Conservation (phyloP, 2,797 vertebrate genomes). For the Platalea minor region DNA sequence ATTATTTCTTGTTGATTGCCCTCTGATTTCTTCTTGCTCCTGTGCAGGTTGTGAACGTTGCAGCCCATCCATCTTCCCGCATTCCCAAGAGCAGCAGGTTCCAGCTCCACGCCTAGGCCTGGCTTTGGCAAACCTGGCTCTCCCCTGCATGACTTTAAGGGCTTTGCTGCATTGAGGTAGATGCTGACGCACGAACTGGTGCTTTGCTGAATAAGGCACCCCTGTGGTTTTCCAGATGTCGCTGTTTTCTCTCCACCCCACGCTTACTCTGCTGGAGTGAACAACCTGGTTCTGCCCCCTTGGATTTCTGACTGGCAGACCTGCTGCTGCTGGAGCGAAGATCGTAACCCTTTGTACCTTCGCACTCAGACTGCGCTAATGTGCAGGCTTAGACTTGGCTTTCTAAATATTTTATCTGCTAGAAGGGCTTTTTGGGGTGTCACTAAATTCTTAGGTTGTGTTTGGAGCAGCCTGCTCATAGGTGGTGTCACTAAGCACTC, state of each 20-base stretch:
- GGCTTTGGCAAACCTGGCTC: not conserved
- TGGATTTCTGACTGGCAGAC: not conserved
- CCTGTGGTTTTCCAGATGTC: not conserved
- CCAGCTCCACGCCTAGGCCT: not conserved
- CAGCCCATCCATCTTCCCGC: not conserved
- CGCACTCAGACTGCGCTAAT: rapidly evolving
- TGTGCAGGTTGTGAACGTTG: not conserved
- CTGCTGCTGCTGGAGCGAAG: not conserved
- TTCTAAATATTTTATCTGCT: not conserved
- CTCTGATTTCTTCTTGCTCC: not conserved
- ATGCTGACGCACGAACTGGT: not conserved
- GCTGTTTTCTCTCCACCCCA: not conserved
- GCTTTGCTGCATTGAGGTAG: not conserved
- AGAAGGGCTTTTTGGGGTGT: not conserved
- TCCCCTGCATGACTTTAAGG: not conserved
- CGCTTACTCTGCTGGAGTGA: not conserved
- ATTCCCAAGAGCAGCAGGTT: not conserved
- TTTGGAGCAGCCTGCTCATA: not conserved
- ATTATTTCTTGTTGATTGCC: not conserved
- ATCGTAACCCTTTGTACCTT: not conserved
- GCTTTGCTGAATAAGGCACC: not conserved
- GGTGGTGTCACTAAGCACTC: not conserved
- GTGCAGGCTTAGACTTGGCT: not conserved
- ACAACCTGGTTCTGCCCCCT: not conserved
- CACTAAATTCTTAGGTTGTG: not conserved